A percentile compares a stretch with the other conserved stretches of the same genome.
phyloP scores from a whole-genome alignment of 2,797 vertebrate genomes.

The Natrix natrix region DNA sequence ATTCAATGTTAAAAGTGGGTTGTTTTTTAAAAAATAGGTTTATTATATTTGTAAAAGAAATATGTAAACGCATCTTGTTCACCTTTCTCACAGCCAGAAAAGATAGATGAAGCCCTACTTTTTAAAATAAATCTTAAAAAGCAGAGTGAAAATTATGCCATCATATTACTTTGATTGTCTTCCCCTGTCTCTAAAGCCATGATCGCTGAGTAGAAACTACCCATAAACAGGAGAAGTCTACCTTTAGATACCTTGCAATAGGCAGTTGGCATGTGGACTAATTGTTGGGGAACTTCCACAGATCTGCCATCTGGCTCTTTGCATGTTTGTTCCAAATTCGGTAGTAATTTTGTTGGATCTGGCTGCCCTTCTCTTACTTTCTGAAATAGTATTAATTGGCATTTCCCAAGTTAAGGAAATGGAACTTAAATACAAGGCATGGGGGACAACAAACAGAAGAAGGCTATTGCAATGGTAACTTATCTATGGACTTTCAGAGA shows the following conservation, averaged over 20 bases:
- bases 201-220: not conserved
- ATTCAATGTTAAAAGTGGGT: not conserved
- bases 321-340: not conserved
- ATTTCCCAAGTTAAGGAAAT: not conserved
- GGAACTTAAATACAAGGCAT: not conserved
- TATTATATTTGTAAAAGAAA: not conserved
- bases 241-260: not conserved
- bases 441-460: no score
- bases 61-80: not conserved
- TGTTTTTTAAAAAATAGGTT: not conserved
- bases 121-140: not conserved
- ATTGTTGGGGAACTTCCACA: not conserved
- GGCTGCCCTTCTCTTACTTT: not conserved
- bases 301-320: not conserved
- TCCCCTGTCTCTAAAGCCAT: not conserved
- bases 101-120: not conserved
- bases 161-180: not conserved
- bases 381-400: not conserved
- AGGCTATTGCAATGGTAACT: no score
- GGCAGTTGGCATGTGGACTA: not conserved
- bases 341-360: not conserved
- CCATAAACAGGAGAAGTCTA: not conserved
- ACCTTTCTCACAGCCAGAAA: not conserved
- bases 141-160: not conserved
- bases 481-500: not conserved